phyloP scores from a whole-genome alignment of 1,140 invertebrate species.

The Pseudomyrmex gracilis region DNA sequence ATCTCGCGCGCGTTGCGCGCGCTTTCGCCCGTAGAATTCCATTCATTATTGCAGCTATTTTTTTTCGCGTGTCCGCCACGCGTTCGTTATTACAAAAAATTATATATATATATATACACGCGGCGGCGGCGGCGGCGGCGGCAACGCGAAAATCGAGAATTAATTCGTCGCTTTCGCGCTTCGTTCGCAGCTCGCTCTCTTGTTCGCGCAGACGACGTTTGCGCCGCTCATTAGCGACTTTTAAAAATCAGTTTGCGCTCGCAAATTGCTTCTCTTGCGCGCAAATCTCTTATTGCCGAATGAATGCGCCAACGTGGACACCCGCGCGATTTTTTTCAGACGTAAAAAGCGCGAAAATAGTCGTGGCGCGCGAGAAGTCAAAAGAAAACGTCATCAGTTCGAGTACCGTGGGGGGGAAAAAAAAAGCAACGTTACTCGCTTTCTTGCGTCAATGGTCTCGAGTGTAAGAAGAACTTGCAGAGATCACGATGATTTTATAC shows the following conservation, averaged over 20 bases:
- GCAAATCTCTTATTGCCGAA: background rate
- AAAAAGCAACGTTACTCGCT: background rate
- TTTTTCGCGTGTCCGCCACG: background rate
- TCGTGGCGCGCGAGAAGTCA: background rate
- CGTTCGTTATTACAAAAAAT: too few species aligned
- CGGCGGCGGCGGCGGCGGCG: too few species aligned
- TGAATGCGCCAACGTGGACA: background rate
- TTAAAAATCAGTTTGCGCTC: slow-evolving; percentile 36
- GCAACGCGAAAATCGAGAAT: slow-evolving; percentile 27
- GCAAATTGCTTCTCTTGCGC: slow-evolving; percentile 3
- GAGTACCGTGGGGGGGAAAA: background rate
- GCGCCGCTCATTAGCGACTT: slow-evolving; percentile 21
- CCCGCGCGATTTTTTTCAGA: background rate
- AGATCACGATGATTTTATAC: background rate
- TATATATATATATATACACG: too few species aligned
- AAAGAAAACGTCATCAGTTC: background rate
- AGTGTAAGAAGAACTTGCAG: background rate
- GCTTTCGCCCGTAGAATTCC: background rate
- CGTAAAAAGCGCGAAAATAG: background rate
- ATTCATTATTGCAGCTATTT: slow-evolving; percentile 32
- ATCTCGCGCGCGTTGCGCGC: background rate
- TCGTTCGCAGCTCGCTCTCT: background rate
- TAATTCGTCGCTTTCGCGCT: slow-evolving; percentile 11
- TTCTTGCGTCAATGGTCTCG: background rate
- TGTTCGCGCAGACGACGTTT: background rate